These are phyloP conservation scores for Parotocinclus haroldoi DNA, from an alignment of 2,797 vertebrate genomes.

Conservation along the genomic window DNA sequence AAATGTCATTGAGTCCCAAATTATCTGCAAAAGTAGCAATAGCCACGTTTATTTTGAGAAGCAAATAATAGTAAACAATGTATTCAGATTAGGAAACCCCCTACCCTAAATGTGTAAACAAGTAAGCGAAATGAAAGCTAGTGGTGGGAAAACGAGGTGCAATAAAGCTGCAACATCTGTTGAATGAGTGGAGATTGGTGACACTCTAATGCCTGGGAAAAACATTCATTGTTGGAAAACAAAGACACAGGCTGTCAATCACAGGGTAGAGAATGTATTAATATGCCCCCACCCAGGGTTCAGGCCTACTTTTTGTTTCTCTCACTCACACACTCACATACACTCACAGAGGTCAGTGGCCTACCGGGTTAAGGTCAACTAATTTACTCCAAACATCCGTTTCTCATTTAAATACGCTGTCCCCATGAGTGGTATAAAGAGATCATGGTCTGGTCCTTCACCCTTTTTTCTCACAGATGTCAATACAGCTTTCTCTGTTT, in stretches of 20 bases:
- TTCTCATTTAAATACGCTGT: conserved; percentile 77
- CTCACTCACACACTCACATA: conserved; percentile 31
- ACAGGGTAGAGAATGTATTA: conserved; percentile 58
- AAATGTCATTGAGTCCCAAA: too few species aligned
- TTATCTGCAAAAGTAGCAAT: too few species aligned
- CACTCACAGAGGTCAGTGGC: conserved; percentile 61
- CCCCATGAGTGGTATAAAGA: conserved; percentile 62
- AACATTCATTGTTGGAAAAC: conserved; percentile 65
- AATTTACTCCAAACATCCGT: conserved; percentile 71
- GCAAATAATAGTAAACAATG: neutral
- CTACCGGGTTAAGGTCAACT: conserved; percentile 78
- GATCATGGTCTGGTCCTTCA: conserved; percentile 57
- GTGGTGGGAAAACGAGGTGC: conserved; percentile 36
- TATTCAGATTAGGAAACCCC: neutral
- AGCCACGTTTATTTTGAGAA: too few species aligned
- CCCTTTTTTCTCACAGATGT: conserved; percentile 61
- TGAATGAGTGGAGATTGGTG: conserved; percentile 32
- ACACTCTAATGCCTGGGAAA: conserved; percentile 66
- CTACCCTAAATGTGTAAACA: conserved; percentile 5
- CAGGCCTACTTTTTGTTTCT: conserved; percentile 33
- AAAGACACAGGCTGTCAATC: conserved; percentile 69
- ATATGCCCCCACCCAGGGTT: conserved; percentile 25
- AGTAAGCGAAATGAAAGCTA: conserved; percentile 7
- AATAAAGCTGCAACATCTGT: conserved; percentile 43
- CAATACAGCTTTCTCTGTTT: conserved; percentile 57